These are phyloP conservation scores for Lottia scabra DNA, from an alignment of 2,888 invertebrate species.

Conservation along the genomic window DNA sequence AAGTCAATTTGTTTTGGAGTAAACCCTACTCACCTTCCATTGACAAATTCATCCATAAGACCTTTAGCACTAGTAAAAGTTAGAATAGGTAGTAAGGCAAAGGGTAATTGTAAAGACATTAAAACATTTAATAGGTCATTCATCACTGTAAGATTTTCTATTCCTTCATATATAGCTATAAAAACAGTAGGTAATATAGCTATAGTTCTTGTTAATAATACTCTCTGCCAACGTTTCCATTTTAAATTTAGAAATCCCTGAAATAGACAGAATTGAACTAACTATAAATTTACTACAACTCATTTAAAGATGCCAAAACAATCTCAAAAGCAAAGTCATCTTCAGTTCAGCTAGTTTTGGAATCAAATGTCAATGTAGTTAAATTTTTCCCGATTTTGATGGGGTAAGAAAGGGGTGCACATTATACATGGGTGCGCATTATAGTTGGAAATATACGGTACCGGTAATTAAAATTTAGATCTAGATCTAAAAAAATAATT, in stretches of 20 bases:
- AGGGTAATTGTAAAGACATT: slow-evolving; percentile 88
- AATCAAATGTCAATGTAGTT: too few species aligned
- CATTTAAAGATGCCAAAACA: too few species aligned
- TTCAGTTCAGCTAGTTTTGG: too few species aligned
- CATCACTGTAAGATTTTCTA: slow-evolving; percentile 81
- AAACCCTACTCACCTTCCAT: slow-evolving; percentile 64
- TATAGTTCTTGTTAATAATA: slow-evolving; percentile 84
- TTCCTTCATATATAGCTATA: slow-evolving; percentile 67
- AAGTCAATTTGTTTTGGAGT: too few species aligned
- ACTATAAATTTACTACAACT: too few species aligned
- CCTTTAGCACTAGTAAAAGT: slow-evolving; percentile 84
- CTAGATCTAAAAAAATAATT: slow-evolving; percentile 32
- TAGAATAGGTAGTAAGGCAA: slow-evolving; percentile 86
- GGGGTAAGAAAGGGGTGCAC: too few species aligned
- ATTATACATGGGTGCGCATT: too few species aligned
- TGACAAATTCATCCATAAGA: slow-evolving; percentile 88
- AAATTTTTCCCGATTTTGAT: too few species aligned
- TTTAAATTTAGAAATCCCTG: slow-evolving; percentile 66
- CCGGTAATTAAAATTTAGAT: too few species aligned
- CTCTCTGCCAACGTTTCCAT: slow-evolving; percentile 80
- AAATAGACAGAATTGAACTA: neutral
- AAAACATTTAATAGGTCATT: slow-evolving; percentile 88
- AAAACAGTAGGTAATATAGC: slow-evolving; percentile 78
- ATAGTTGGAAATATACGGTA: too few species aligned
- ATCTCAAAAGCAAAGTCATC: too few species aligned